These are phyloP conservation scores for Ochropacha duplaris DNA, from an alignment of 2,888 invertebrate species.

Conservation along the genomic window DNA sequence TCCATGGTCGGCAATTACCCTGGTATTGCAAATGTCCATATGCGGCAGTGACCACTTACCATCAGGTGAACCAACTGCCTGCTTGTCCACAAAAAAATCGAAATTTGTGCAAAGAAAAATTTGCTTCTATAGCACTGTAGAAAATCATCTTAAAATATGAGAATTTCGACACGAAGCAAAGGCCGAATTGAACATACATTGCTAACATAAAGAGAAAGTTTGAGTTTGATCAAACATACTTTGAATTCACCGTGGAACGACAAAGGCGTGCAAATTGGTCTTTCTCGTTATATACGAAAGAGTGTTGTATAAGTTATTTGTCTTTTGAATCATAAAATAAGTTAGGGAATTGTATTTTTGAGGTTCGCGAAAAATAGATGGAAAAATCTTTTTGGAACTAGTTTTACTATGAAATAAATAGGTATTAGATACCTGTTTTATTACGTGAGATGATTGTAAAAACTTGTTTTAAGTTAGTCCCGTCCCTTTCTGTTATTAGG, in stretches of 20 bases:
- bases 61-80: no score
- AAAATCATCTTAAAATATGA: neutral
- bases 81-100: no score
- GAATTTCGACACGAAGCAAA: neutral
- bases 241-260: conserved; percentile 29
- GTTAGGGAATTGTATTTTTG: conserved; percentile 16
- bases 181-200: neutral
- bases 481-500: no score
- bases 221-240: conserved; percentile 35
- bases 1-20: no score
- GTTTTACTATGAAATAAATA: neutral
- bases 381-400: neutral
- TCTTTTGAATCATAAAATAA: conserved; percentile 39
- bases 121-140: neutral
- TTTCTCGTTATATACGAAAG: conserved; percentile 28
- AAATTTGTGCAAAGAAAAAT: neutral
- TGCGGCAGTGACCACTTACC: no score
- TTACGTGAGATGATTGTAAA: no score
- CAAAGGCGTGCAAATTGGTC: conserved; percentile 47
- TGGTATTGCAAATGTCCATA: no score
- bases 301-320: conserved; percentile 39
- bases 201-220: conserved; percentile 8
- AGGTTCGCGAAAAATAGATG: neutral
- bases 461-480: no score
- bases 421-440: no score